These are phyloP conservation scores for Caradrina clavipalpis DNA, from an alignment of 2,888 invertebrate species.

Conservation along the genomic window DNA sequence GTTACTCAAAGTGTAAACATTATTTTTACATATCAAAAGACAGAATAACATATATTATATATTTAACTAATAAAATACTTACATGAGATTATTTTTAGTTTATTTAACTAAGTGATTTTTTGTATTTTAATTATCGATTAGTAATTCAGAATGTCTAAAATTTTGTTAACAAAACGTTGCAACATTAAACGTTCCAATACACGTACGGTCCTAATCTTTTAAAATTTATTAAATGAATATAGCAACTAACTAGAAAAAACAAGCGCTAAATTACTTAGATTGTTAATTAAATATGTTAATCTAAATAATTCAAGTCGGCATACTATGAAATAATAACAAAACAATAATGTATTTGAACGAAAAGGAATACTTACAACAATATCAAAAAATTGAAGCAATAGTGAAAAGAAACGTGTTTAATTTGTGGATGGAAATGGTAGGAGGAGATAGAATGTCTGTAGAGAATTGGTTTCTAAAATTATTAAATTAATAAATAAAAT, in stretches of 20 bases:
- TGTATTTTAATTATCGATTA: too few relatives aligned
- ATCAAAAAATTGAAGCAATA: not conserved
- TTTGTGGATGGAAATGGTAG: slow-evolving; percentile 10
- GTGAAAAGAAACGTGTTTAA: slow-evolving; percentile 39
- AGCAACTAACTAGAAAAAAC: not conserved
- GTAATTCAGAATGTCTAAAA: not conserved
- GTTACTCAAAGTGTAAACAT: not conserved
- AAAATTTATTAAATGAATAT: not conserved
- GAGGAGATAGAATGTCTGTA: slow-evolving; percentile 40
- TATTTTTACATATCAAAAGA: not conserved
- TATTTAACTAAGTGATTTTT: not conserved
- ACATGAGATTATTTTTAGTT: not conserved
- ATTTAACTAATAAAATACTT: not conserved
- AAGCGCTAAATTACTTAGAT: too few relatives aligned
- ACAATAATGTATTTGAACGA: not conserved
- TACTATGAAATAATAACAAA: too few relatives aligned
- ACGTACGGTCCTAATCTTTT: not conserved
- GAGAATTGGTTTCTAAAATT: slow-evolving; percentile 45
- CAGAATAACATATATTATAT: not conserved
- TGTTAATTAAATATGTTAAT: not conserved
- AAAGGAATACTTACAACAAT: not conserved
- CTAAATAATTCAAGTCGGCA: not conserved
- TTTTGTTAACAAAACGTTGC: slow-evolving; percentile 24
- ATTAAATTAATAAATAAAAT: not conserved
- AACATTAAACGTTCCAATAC: not conserved